A percentile compares a stretch with the other conserved stretches of the same genome.
Evolutionary conservation across 2,888 invertebrate species (phyloP).

Genomic region (Norana najaformis): DNA sequence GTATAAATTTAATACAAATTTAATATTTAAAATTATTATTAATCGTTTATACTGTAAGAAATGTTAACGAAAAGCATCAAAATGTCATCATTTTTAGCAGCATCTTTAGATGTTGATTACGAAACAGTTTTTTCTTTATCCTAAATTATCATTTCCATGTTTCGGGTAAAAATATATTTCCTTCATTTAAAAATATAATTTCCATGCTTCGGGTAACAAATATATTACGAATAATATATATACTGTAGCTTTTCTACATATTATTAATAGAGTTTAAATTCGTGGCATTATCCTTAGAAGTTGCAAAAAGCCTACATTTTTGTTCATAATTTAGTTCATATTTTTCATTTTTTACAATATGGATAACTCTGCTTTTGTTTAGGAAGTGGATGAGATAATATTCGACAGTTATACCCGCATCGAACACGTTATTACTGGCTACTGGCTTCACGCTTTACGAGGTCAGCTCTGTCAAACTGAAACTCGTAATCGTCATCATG

Average conservation of each 20-base stretch:
- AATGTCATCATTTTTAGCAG: too few relatives aligned
- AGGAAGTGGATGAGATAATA: slow-evolving; percentile 44
- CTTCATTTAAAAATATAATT: too few relatives aligned
- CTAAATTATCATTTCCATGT: too few relatives aligned
- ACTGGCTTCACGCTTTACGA: slow-evolving; percentile 46
- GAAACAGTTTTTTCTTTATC: too few relatives aligned
- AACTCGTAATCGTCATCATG: neutral
- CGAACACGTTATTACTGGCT: slow-evolving; percentile 45
- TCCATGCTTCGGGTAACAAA: neutral
- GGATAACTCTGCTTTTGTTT: neutral
- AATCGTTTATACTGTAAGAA: too few relatives aligned
- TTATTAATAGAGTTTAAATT: neutral
- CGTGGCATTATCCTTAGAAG: neutral
- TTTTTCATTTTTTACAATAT: neutral
- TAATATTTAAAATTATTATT: too few relatives aligned
- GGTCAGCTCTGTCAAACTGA: slow-evolving; percentile 33
- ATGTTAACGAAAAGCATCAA: too few relatives aligned
- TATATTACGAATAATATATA: neutral
- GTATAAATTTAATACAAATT: too few relatives aligned
- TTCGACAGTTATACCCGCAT: slow-evolving; percentile 45
- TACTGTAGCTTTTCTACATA: slow-evolving; percentile 9
- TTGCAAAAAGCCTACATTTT: neutral
- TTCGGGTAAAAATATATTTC: neutral
- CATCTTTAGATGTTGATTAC: too few relatives aligned
- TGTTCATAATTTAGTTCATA: neutral